Evolutionary conservation across 1,140 invertebrate species (phyloP).

Genomic region (Vollenhovia emeryi): DNA sequence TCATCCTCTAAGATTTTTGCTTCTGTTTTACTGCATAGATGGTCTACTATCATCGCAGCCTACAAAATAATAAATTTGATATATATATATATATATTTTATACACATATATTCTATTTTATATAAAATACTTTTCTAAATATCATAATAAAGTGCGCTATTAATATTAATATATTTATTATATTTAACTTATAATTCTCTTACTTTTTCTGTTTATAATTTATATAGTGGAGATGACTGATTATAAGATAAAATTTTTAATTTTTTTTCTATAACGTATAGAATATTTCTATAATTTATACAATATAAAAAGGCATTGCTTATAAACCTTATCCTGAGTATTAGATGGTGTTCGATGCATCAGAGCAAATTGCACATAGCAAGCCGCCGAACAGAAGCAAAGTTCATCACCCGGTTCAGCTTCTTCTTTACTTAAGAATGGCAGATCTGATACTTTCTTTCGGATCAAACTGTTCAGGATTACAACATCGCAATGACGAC

Average conservation of each 20-base stretch:
- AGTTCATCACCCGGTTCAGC: constrained; percentile 90
- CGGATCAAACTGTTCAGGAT: constrained; percentile 93
- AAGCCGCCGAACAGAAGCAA: constrained; percentile 94
- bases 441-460: constrained; percentile 93
- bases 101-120: not conserved
- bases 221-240: not conserved
- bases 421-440: constrained; percentile 89
- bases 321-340: constrained; percentile 85
- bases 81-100: not conserved
- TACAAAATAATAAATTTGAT: constrained; percentile 67
- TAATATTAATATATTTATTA: not conserved
- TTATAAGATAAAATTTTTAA: not conserved
- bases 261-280: not conserved
- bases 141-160: not conserved
- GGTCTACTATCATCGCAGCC: constrained; percentile 88
- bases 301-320: not conserved
- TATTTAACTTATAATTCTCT: not conserved
- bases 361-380: constrained; percentile 93
- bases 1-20: constrained; percentile 81
- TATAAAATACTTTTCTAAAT: not conserved
- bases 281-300: constrained; percentile 12
- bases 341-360: constrained; percentile 87
- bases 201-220: too few relatives aligned
- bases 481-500: constrained; percentile 95
- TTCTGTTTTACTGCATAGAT: constrained; percentile 86